Evolutionary conservation across 2,888 invertebrate species (phyloP).

Genomic region (Rhorus exstirpatorius): DNA sequence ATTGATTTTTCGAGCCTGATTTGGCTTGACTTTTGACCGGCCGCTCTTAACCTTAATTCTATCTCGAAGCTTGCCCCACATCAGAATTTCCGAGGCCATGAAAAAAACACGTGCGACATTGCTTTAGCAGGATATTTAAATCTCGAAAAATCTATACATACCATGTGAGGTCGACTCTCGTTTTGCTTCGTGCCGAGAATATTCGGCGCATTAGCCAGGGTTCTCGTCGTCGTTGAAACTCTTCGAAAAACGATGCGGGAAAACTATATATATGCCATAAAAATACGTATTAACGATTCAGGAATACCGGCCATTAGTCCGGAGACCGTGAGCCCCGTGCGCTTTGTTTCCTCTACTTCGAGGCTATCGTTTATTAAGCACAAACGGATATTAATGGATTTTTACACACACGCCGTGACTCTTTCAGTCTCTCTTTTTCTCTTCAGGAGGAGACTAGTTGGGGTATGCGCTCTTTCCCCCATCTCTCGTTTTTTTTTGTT

Average conservation of each 20-base stretch:
- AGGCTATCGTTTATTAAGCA: conserved; percentile 85
- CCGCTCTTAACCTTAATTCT: not conserved
- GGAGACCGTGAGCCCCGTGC: conserved; percentile 80
- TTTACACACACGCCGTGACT: conserved; percentile 82
- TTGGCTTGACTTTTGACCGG: no score
- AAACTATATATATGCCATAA: conserved; percentile 69
- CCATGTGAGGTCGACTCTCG: not conserved
- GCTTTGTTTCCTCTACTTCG: conserved; percentile 63
- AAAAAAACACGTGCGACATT: not conserved
- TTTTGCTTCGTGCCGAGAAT: not conserved
- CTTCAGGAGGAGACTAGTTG: conserved; percentile 31
- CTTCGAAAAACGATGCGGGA: conserved; percentile 65
- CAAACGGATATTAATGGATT: conserved; percentile 86
- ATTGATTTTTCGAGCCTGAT: no score
- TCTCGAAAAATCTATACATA: not conserved
- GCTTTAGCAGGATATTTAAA: not conserved
- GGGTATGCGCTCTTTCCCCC: conserved; percentile 46
- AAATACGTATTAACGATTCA: conserved; percentile 83
- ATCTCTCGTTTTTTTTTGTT: conserved; percentile 50
- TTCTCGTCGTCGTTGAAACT: conserved; percentile 14
- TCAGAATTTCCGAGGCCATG: not conserved
- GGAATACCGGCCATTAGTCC: conserved; percentile 85
- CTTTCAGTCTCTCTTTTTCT: conserved; percentile 40
- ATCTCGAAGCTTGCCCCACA: not conserved
- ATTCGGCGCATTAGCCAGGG: not conserved